Evolutionary conservation across 2,888 invertebrate genomes (phyloP).

Genomic region (Netelia fuscicornis): DNA sequence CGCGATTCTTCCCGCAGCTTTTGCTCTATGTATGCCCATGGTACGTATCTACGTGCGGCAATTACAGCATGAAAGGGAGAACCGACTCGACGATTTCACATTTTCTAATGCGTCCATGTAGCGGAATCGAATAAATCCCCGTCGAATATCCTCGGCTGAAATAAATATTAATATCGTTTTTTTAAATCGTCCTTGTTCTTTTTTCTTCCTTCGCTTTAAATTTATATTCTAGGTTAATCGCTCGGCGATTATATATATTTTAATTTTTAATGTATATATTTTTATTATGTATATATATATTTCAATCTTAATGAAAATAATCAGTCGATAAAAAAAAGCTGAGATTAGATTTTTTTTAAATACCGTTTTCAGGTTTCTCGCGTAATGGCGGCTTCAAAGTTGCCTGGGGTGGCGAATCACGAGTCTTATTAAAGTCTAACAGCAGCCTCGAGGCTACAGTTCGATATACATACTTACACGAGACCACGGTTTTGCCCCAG

Average conservation of each 20-base stretch:
- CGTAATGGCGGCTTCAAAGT: background rate
- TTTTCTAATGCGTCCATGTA: slow-evolving; percentile 52
- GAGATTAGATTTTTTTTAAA: background rate
- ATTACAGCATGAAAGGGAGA: slow-evolving; percentile 60
- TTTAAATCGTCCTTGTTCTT: background rate
- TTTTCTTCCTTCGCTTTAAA: background rate
- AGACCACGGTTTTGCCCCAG: background rate
- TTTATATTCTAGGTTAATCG: background rate
- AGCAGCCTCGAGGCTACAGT: slow-evolving; percentile 31
- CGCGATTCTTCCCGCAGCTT: slow-evolving; percentile 42
- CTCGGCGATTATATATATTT: background rate
- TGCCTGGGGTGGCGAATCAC: slow-evolving; percentile 35
- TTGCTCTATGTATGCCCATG: background rate
- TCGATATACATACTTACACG: background rate
- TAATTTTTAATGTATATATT: too few species aligned
- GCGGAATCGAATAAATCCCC: slow-evolving; percentile 17
- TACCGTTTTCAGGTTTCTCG: background rate
- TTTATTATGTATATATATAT: too few species aligned
- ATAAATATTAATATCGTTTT: background rate
- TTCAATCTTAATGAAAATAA: background rate
- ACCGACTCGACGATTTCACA: slow-evolving; percentile 66
- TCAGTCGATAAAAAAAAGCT: background rate
- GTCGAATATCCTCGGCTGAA: background rate
- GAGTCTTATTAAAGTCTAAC: slow-evolving; percentile 5
- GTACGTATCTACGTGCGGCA: slow-evolving; percentile 32